phyloP scores from a whole-genome alignment of 2,797 vertebrate genomes.

The Poecile montanus region DNA sequence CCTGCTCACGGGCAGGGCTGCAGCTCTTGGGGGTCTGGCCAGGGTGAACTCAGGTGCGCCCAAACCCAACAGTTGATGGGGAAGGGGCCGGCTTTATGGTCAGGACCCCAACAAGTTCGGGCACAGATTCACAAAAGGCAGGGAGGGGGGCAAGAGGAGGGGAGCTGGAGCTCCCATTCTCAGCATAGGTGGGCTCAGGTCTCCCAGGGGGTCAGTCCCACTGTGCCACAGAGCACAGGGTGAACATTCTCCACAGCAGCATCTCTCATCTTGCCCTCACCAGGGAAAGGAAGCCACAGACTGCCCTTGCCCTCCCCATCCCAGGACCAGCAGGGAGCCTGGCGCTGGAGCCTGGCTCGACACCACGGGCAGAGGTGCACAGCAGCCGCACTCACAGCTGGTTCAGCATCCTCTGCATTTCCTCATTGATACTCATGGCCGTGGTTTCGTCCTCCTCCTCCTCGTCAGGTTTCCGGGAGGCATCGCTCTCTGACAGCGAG shows the following conservation, averaged over 20 bases:
- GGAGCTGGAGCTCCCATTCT: background rate
- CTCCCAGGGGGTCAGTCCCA: background rate
- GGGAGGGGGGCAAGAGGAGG: background rate
- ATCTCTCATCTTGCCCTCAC: background rate
- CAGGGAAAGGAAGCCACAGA: rapidly evolving
- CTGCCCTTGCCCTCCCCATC: background rate
- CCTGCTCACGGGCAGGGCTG: rapidly evolving
- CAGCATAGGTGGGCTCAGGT: rapidly evolving
- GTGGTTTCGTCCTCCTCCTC: constrained; percentile 88
- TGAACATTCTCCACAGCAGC: rapidly evolving
- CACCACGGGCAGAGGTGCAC: rapidly evolving
- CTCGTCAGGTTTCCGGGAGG: constrained; percentile 81
- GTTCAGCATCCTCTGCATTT: constrained; percentile 98
- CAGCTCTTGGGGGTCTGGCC: background rate
- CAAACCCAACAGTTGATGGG: background rate
- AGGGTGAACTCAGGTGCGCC: background rate
- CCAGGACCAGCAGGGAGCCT: background rate
- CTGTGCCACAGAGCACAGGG: background rate
- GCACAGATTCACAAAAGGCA: background rate
- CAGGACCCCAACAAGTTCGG: background rate
- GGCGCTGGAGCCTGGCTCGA: background rate
- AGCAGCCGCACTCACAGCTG: constrained; percentile 87
- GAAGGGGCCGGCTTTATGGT: background rate
- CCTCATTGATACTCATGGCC: constrained; percentile 95
- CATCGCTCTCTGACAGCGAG: constrained; percentile 88